A percentile compares a stretch with the other conserved stretches of the same genome.
These are phyloP conservation scores for Mustela lutreola DNA, from an alignment of 2,113 vertebrate genomes.

Conservation along the genomic window DNA sequence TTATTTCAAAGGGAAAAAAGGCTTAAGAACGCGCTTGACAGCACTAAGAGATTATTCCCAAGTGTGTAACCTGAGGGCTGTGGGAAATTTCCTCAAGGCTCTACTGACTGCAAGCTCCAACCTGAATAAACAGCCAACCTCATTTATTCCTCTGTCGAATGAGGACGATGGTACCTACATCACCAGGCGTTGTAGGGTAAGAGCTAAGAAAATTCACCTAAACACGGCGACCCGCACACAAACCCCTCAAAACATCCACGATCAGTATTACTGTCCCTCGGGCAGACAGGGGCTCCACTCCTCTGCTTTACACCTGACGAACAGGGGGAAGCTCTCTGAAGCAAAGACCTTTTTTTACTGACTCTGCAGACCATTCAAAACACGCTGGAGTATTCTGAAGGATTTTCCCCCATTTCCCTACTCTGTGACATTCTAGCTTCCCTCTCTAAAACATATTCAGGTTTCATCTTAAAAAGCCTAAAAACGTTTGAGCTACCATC, in stretches of 20 bases:
- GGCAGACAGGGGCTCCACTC: rapidly evolving
- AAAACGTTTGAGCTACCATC: rapidly evolving
- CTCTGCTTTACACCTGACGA: neutral
- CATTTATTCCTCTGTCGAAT: neutral
- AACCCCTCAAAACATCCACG: neutral
- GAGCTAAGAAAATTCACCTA: rapidly evolving
- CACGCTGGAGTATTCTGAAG: rapidly evolving
- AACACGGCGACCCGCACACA: neutral
- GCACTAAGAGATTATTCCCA: neutral
- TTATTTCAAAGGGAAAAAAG: neutral
- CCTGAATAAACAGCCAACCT: neutral
- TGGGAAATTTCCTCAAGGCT: neutral
- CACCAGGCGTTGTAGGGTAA: rapidly evolving
- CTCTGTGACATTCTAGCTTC: neutral
- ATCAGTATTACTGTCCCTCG: neutral
- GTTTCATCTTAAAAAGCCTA: neutral
- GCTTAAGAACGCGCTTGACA: neutral
- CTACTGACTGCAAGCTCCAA: neutral
- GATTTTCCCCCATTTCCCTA: too few relatives aligned
- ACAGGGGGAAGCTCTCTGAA: neutral
- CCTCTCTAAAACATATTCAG: neutral
- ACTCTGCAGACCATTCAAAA: neutral
- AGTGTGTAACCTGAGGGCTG: neutral
- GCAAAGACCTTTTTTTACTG: neutral
- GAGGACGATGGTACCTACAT: neutral